Base-by-base conservation (phyloP, 2,888 invertebrate species). In the Hydriomena furcata region DNA sequence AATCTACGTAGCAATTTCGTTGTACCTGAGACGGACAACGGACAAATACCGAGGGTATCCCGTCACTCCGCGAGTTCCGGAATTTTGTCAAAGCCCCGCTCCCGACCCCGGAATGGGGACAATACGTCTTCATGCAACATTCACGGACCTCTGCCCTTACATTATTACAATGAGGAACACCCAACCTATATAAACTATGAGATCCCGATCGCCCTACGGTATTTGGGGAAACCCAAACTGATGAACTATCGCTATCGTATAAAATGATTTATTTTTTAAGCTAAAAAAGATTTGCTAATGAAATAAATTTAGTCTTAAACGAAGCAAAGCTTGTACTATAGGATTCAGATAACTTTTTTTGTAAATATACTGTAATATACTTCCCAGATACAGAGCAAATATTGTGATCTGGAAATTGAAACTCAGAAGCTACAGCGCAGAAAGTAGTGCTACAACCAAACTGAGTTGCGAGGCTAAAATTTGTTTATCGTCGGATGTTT, bases 91-190 rank as follows among this genome's bases (percentile, higher is more conserved):
- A 81, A 79, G 83, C 82, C 77, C 67, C 60, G 63, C 65, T 65
- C 67, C 62, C 65, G 65, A 64, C 68, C 61, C 65, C 64, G 73
- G 73, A 76, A 76, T 78, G 76, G 68, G 73, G 62, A 76, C 77
- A 76, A 82, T 84, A 82, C 75, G 66, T 84, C 83, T 85, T 79
- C 80, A 77, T 82, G 73, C 71, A 78, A 79, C 78, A 79, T 83
- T 80, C 77, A 78, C 76, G 78, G 74, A 68, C 63, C 75, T 65
- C 63, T 71, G 69, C 71, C 68, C 70, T 66, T 65, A 73, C 73
- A 74, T 79, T 76, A 78, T 79, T 77, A 78, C 76, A 76, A 75
- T 68, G 67, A 73, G 65, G 70, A 69, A 68, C 66, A 68, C 61
- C 64, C 63, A 61, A 65, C 68, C 72, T 75, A 71, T 70, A 76